A percentile compares a stretch with the other conserved stretches of the same genome.
These are phyloP conservation scores for Stichodactyla helianthus DNA, from an alignment of 64 coral and sea anemone species.

Conservation along the genomic window DNA sequence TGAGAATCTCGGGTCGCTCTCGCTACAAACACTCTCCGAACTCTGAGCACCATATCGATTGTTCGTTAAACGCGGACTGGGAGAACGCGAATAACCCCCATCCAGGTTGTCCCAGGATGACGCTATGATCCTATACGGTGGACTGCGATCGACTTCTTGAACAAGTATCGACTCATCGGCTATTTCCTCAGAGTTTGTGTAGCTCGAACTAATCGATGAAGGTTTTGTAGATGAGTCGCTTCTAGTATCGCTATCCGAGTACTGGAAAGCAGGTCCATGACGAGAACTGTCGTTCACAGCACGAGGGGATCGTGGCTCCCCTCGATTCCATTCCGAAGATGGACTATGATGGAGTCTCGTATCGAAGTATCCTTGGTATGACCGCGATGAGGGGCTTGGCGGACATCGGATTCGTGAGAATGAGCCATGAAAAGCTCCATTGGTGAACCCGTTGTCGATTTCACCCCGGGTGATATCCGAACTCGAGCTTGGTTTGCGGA, in stretches of 20 bases:
- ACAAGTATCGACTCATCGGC: constrained; percentile 33
- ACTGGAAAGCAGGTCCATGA: constrained; percentile 64
- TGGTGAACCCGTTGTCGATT: neutral
- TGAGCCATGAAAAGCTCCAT: constrained; percentile 24
- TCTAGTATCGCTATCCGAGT: constrained; percentile 82
- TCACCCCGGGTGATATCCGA: constrained; percentile 1
- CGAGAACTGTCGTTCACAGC: constrained; percentile 16
- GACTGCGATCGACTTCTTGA: constrained; percentile 37
- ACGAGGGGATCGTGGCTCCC: constrained; percentile 26
- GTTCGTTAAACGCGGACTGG: constrained; percentile 33
- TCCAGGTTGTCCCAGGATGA: constrained; percentile 59
- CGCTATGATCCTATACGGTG: constrained; percentile 56
- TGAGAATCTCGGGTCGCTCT: constrained; percentile 38
- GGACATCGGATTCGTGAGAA: constrained; percentile 41
- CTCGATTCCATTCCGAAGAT: constrained; percentile 26
- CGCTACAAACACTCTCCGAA: constrained; percentile 74
- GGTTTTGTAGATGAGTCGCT: constrained; percentile 84
- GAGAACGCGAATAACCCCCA: constrained; percentile 32
- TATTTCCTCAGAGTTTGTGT: constrained; percentile 77
- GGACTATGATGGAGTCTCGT: constrained; percentile 29
- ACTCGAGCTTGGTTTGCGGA: constrained; percentile 8
- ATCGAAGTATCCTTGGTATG: constrained; percentile 32
- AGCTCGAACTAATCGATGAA: constrained; percentile 77
- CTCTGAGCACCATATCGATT: constrained; percentile 44
- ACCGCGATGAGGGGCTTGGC: constrained; percentile 47